These are phyloP conservation scores for Mirounga angustirostris DNA, from an alignment of 2,113 vertebrate genomes.

Conservation along the genomic window DNA sequence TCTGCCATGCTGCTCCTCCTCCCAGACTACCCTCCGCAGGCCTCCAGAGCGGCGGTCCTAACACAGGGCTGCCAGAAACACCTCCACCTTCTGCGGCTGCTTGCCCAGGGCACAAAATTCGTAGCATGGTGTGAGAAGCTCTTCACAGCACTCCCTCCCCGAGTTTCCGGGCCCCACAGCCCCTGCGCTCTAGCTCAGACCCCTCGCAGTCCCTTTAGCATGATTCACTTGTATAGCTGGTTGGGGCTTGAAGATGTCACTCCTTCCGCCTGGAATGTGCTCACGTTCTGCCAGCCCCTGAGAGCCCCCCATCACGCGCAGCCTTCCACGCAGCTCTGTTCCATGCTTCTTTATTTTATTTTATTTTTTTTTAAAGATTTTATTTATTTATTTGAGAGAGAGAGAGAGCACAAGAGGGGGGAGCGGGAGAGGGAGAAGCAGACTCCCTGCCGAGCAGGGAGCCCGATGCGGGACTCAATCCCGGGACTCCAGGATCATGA, in stretches of 20 bases:
- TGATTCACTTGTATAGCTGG: neutral
- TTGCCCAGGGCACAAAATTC: neutral
- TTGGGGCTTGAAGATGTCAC: too few species aligned
- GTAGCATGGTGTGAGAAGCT: neutral
- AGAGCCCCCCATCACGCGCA: neutral
- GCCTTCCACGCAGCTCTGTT: neutral
- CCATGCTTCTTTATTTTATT: too few species aligned
- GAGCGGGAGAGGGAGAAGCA: too few species aligned
- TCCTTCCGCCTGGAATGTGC: fast-evolving
- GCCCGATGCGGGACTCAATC: too few species aligned
- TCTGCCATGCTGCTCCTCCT: neutral
- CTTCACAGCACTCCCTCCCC: too few species aligned
- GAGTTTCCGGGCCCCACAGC: neutral
- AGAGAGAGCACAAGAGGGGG: too few species aligned
- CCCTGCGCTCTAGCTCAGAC: neutral
- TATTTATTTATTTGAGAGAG: too few species aligned
- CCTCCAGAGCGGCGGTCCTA: neutral
- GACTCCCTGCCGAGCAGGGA: too few species aligned
- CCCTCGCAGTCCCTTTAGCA: neutral
- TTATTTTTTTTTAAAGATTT: too few species aligned
- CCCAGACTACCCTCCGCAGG: neutral
- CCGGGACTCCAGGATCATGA: too few species aligned
- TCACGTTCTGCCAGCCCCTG: fast-evolving
- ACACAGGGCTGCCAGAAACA: fast-evolving
- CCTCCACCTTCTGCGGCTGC: neutral